These are phyloP conservation scores for Brachypalpus laphriformis DNA, from an alignment of 2,888 invertebrate species.

Conservation along the genomic window DNA sequence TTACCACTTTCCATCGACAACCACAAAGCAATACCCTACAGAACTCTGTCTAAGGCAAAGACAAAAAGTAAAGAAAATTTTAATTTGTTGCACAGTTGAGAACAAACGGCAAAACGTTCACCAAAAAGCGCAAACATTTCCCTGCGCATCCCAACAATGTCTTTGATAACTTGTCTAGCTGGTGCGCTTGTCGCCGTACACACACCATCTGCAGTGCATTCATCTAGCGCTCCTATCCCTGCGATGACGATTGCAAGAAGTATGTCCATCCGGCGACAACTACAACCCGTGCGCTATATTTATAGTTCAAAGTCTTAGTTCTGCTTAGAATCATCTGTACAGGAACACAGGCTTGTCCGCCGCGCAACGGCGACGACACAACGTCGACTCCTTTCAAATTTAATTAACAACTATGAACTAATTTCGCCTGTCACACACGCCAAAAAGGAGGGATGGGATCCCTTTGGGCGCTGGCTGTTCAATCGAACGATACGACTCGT, in stretches of 20 bases:
- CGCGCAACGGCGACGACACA: constrained; percentile 58
- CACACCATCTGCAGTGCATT: constrained; percentile 49
- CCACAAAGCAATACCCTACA: constrained; percentile 34
- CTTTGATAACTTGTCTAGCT: constrained; percentile 61
- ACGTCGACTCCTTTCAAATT: constrained; percentile 78
- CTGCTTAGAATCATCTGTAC: constrained; percentile 57
- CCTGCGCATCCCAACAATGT: constrained; percentile 58
- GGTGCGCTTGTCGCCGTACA: neutral
- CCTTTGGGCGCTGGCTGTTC: constrained; percentile 36
- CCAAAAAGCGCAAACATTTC: constrained; percentile 50
- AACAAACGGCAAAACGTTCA: constrained; percentile 44
- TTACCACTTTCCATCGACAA: too few species aligned
- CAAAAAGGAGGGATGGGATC: constrained; percentile 37
- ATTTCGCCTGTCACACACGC: constrained; percentile 77
- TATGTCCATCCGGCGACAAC: constrained; percentile 43
- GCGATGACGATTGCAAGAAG: constrained; percentile 62
- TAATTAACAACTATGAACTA: constrained; percentile 82
- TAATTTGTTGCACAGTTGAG: constrained; percentile 68
- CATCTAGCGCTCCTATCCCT: constrained; percentile 33
- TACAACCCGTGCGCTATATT: constrained; percentile 32
- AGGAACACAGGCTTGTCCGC: constrained; percentile 42
- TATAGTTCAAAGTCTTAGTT: constrained; percentile 72
- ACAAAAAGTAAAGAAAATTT: constrained; percentile 50
- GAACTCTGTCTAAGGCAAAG: neutral
- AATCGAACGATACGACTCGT: constrained; percentile 32